phyloP scores from a whole-genome alignment of 2,113 vertebrate genomes.

The Caretta caretta region DNA sequence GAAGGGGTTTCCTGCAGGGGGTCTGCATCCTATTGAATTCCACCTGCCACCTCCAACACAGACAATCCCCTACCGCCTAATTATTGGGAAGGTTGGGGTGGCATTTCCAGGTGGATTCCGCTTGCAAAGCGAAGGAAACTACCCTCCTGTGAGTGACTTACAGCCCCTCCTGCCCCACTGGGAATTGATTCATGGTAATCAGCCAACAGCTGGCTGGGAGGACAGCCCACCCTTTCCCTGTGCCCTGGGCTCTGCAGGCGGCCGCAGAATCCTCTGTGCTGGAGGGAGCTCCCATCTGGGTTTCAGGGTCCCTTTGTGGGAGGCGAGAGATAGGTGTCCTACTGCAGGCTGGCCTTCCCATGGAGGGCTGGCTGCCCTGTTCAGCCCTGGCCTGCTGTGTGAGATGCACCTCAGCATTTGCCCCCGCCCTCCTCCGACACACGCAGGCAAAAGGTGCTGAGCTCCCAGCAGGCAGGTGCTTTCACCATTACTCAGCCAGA shows the following conservation, averaged over 20 bases:
- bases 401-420: rapidly evolving
- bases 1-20: neutral
- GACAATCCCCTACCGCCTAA: neutral
- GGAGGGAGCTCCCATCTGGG: neutral
- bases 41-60: neutral
- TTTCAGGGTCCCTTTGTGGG: neutral
- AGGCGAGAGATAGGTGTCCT: neutral
- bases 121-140: neutral
- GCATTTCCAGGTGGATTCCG: neutral
- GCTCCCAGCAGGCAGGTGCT: rapidly evolving
- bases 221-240: neutral
- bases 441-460: neutral
- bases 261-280: neutral
- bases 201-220: neutral
- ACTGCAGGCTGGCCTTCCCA: neutral
- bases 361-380: rapidly evolving
- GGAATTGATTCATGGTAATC: neutral
- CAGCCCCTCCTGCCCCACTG: neutral
- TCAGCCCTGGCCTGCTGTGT: neutral
- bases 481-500: rapidly evolving
- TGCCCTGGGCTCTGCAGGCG: neutral
- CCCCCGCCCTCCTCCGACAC: neutral
- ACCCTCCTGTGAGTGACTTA: too few relatives aligned
- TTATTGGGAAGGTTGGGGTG: neutral
- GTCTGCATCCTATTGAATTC: neutral